phyloP scores from a whole-genome alignment of 2,113 vertebrate genomes.

The Crotalus horridus region DNA sequence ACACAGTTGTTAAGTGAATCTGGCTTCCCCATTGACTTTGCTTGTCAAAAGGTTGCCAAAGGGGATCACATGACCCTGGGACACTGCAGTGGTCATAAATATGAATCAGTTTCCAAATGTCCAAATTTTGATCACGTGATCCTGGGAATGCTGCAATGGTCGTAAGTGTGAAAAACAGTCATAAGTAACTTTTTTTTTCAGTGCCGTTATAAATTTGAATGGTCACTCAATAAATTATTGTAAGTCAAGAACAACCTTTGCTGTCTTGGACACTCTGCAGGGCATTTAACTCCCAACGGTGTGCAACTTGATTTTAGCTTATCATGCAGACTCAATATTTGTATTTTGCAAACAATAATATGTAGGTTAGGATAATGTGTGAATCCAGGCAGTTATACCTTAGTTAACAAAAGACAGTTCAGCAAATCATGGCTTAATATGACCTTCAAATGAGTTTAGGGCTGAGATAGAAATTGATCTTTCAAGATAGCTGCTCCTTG shows the following conservation, averaged over 20 bases:
- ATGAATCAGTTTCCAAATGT: background rate
- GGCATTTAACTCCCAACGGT: background rate
- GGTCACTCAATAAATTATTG: background rate
- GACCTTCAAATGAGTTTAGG: background rate
- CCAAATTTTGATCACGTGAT: background rate
- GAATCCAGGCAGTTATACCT: background rate
- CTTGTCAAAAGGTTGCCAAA: background rate
- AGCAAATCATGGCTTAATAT: background rate
- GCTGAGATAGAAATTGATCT: background rate
- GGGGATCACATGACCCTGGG: background rate
- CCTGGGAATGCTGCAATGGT: background rate
- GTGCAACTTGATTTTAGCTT: background rate
- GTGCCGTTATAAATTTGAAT: background rate
- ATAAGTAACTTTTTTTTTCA: background rate
- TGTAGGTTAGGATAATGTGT: background rate
- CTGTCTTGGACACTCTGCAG: background rate
- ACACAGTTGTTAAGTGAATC: background rate
- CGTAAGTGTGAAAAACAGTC: background rate
- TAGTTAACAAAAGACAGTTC: background rate
- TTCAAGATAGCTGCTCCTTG: background rate
- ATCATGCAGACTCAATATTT: background rate
- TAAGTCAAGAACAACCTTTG: background rate
- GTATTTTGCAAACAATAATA: background rate
- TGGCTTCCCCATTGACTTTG: background rate
- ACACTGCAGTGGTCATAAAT: background rate